Conservation (phyloP, 2,113 vertebrate species). For the Prolemur simus region DNA sequence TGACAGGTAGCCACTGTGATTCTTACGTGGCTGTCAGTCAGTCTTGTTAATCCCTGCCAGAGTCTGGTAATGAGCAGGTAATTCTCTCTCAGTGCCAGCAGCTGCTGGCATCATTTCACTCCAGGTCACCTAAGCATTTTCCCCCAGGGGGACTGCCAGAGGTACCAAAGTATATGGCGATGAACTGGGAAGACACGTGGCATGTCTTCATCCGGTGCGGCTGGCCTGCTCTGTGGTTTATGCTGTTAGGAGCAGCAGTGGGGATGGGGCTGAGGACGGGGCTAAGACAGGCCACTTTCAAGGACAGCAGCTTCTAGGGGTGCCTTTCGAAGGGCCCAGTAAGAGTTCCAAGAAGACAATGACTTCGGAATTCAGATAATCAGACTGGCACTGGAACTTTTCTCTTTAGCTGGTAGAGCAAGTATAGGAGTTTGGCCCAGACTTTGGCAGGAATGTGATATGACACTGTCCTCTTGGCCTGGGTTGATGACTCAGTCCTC, state of each 20-base stretch:
- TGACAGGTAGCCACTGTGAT: background rate
- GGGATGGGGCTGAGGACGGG: background rate
- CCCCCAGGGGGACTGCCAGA: background rate
- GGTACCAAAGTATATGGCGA: background rate
- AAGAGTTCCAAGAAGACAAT: background rate
- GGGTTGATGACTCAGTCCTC: background rate
- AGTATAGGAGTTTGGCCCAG: background rate
- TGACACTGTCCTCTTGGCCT: background rate
- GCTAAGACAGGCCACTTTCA: background rate
- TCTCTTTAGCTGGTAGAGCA: background rate
- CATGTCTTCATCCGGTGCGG: background rate
- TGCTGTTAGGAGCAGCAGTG: background rate
- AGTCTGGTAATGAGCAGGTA: slow-evolving; percentile 13
- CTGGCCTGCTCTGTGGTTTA: background rate
- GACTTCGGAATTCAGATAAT: background rate
- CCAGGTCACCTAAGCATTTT: background rate
- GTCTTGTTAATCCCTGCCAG: slow-evolving; percentile 33
- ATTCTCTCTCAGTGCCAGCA: slow-evolving; percentile 4
- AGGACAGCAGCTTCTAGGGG: background rate
- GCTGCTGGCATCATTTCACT: slow-evolving; percentile 15
- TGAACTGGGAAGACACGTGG: background rate
- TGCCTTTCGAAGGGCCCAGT: background rate
- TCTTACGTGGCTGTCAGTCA: background rate
- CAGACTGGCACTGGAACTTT: background rate
- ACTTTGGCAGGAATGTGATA: background rate